Conservation (phyloP, 2,888 invertebrate genomes). For the Drosophila subsilvestris region DNA sequence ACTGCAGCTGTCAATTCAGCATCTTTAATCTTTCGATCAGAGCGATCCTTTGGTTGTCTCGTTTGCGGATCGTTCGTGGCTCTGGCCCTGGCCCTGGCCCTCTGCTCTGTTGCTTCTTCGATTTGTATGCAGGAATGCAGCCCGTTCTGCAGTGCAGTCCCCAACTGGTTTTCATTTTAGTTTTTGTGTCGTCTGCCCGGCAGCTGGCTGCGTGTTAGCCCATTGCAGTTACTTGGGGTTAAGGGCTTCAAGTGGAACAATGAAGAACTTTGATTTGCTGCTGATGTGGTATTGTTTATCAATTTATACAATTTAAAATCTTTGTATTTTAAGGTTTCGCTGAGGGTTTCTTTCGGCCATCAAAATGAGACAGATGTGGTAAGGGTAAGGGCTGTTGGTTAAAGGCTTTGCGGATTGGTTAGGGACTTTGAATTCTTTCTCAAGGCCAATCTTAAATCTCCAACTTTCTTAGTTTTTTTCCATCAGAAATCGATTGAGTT, state of each 20-base stretch:
- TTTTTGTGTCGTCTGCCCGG: slow-evolving; percentile 1
- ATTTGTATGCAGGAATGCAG: slow-evolving; percentile 52
- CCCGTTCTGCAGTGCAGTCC: slow-evolving; percentile 20
- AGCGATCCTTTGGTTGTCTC: slow-evolving; percentile 26
- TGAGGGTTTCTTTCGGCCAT: not conserved
- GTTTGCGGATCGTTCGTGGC: slow-evolving; percentile 28
- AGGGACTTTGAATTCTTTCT: not conserved
- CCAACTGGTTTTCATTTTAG: slow-evolving; percentile 55
- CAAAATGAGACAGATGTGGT: not conserved
- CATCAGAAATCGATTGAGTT: not conserved
- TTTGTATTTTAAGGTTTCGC: not conserved
- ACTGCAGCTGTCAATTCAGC: slow-evolving; percentile 44
- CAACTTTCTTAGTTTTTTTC: not conserved
- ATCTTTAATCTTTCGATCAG: slow-evolving; percentile 46
- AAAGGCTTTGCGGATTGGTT: not conserved
- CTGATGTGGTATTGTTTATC: not conserved
- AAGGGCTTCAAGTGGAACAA: not conserved
- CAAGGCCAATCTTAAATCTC: not conserved
- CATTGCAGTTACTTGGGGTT: slow-evolving; percentile 1
- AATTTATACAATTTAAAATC: slow-evolving; percentile 1
- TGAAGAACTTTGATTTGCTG: not conserved
- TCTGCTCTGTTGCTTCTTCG: not conserved
- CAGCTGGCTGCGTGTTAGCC: slow-evolving; percentile 24
- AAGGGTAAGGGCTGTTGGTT: not conserved
- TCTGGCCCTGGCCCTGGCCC: slow-evolving; percentile 6